These are phyloP conservation scores for Falco peregrinus DNA, from an alignment of 2,797 vertebrate genomes.

Conservation along the genomic window DNA sequence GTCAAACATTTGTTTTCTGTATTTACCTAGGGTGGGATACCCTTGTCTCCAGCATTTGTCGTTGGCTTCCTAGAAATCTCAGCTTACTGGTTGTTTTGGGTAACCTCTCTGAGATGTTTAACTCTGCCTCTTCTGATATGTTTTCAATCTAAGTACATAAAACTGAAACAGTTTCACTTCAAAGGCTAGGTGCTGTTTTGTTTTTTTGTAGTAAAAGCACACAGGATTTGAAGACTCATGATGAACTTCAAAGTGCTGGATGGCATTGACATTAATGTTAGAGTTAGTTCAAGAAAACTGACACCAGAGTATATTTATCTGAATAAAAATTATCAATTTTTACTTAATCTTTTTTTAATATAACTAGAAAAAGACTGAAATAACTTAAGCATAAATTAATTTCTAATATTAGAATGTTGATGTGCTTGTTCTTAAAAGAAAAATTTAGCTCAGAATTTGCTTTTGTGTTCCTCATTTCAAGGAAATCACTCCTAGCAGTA, in stretches of 20 bases:
- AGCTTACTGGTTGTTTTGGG: not conserved
- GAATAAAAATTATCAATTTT: not conserved
- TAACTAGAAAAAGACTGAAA: not conserved
- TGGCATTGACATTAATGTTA: not conserved
- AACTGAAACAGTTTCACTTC: not conserved
- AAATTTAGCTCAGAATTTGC: not conserved
- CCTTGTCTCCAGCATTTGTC: not conserved
- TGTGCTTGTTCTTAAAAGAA: not conserved
- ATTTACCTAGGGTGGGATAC: not conserved
- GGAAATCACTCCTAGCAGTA: not conserved
- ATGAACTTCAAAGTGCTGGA: not conserved
- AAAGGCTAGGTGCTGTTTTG: not conserved
- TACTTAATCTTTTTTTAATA: not conserved
- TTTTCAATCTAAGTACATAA: not conserved
- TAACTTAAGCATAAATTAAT: not conserved
- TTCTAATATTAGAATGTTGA: not conserved
- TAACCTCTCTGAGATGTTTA: not conserved
- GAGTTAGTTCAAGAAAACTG: not conserved
- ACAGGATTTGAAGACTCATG: not conserved
- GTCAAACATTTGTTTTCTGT: slow-evolving; percentile 11
- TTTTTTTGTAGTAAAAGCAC: not conserved
- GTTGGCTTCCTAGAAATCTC: not conserved
- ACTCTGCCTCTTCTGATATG: not conserved
- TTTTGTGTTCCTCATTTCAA: not conserved
- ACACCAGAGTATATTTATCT: not conserved